These are phyloP conservation scores for Myripristis jacobus DNA, from an alignment of 2,797 vertebrate genomes.

Conservation along the genomic window DNA sequence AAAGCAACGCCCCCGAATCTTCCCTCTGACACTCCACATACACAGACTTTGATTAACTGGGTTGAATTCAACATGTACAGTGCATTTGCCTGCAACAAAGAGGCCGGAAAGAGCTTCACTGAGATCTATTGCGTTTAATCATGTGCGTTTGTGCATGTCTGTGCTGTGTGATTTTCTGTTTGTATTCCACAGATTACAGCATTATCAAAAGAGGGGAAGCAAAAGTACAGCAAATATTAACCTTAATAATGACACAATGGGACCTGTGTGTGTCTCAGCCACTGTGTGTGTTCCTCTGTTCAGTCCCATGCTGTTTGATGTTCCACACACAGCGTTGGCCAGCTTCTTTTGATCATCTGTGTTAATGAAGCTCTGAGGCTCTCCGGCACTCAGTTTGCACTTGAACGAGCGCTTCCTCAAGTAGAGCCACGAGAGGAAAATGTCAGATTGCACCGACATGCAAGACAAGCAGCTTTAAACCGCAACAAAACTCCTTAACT, in stretches of 20 bases:
- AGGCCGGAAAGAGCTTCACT: conserved; percentile 55
- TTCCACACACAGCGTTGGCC: conserved; percentile 51
- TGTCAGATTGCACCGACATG: conserved; percentile 35
- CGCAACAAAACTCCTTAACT: not conserved
- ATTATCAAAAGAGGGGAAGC: conserved; percentile 50
- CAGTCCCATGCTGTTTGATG: conserved; percentile 63
- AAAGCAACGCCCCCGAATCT: conserved; percentile 69
- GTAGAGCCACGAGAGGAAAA: conserved; percentile 20
- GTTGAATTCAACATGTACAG: conserved; percentile 62
- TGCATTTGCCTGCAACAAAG: conserved; percentile 57
- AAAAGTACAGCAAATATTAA: conserved; percentile 68
- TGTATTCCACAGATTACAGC: conserved; percentile 43
- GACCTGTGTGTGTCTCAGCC: conserved; percentile 34
- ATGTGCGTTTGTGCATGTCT: conserved; percentile 52
- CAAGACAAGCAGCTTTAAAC: conserved; percentile 39
- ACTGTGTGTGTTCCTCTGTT: conserved; percentile 39
- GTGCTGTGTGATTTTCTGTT: conserved; percentile 33
- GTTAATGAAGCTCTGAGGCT: conserved; percentile 58
- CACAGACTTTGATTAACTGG: conserved; percentile 77
- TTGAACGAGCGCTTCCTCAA: conserved; percentile 1
- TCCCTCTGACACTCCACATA: conserved; percentile 66
- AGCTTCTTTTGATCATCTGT: conserved; percentile 68
- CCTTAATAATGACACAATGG: conserved; percentile 69
- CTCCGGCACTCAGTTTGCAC: not conserved
- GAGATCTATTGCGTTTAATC: conserved; percentile 67